Evolutionary conservation across 2,797 vertebrate species (phyloP), one percentile per base, ranked within the genome.

Genomic region (Yasuhikotakia modesta): DNA sequence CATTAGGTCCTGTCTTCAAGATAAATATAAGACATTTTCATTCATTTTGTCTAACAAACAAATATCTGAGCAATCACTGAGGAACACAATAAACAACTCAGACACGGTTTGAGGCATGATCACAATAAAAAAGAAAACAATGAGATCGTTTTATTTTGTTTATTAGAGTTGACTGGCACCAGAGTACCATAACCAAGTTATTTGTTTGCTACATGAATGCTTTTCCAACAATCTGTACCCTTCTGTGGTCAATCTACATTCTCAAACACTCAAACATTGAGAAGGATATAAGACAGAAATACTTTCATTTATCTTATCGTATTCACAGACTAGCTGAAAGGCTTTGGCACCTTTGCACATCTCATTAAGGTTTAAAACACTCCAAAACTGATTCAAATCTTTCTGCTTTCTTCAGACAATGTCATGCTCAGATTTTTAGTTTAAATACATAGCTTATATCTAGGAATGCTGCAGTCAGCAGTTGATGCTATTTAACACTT

Each of bases 131-230:
- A 45, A 60, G n/a, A 3, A 48, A 32, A 19, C 27, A 46, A 48
- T 12, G 2, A 12, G 1, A 73, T 88, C 64, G 39, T 81, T 89
- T 90, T 80, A 19, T 91, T 92, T 93, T 91, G 80, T 93, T 90
- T 91, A 91, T 91, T 91, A 88, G 88, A 88, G 84, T 90, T 90
- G 84, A 89, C 87, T 91, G 91, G 90, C 90, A 92, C 85, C 89
- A 87, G 81, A 84, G 87, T 87, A 85, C 89, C 58, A 70, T 87
- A 86, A 84, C 87, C 90, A 55, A 73, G 69, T 64, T 72, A 90
- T 87, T 85, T 55, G 86, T 92, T 91, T 91, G 92, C 92, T 94
- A 94, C 93, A 92, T 93, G 88, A 90, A 83, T 70, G 58, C 91
- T 91, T 89, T 90, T 92, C 85, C 85, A 82, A 84, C 87, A 84